Evolutionary conservation across 2,797 vertebrate genomes (phyloP).

Genomic region (Cossypha niveicapilla): DNA sequence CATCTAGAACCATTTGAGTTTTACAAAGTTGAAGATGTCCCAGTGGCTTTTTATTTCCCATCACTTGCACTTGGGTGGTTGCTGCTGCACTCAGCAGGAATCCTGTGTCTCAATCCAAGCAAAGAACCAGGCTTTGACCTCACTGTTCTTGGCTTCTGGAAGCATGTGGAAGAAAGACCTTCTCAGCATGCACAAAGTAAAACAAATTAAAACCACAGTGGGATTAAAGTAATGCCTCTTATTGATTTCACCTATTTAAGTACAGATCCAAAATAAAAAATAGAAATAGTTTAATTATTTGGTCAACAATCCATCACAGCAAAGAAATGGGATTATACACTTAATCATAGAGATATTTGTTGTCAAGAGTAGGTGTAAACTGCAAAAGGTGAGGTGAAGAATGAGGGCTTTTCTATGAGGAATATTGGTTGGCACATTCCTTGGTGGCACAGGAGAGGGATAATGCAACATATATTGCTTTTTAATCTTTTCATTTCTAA

Average conservation of each 20-base stretch:
- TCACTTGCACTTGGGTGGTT: not conserved
- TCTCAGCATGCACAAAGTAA: not conserved
- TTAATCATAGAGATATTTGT: not conserved
- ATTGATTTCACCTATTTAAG: not conserved
- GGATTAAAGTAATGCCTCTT: not conserved
- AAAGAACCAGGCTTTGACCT: not conserved
- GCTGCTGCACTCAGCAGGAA: not conserved
- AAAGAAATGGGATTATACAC: not conserved
- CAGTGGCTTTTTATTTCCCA: not conserved
- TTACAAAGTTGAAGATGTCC: not conserved
- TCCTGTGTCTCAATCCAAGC: not conserved
- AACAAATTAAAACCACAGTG: not conserved
- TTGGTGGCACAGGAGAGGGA: not conserved
- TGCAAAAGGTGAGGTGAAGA: not conserved
- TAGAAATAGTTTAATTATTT: not conserved
- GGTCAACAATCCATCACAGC: not conserved
- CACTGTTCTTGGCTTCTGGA: not conserved
- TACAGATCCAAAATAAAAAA: not conserved
- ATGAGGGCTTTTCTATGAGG: fast-evolving
- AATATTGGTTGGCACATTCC: not conserved
- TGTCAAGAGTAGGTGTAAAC: not conserved
- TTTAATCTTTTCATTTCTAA: conserved; percentile 32
- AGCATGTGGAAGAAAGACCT: not conserved
- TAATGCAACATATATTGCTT: conserved; percentile 6
- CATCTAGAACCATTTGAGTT: not conserved